A percentile compares a stretch with the other conserved stretches of the same genome.
phyloP scores from a whole-genome alignment of 2,888 invertebrate genomes.

The Venusia cambrica region DNA sequence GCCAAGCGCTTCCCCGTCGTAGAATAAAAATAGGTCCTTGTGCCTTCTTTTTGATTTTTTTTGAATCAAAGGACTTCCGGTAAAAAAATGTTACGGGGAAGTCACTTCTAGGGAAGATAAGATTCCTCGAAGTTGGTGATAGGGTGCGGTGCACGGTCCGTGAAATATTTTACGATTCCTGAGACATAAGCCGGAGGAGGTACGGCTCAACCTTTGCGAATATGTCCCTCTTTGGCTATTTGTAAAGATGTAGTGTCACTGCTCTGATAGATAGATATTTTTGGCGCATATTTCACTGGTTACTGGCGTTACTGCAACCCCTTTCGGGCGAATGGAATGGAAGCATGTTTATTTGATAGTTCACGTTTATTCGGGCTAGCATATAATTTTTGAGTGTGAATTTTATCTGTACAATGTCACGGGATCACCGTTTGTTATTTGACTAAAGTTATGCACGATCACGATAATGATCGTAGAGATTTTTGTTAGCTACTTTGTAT shows the following conservation, averaged over 20 bases:
- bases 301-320: constrained; percentile 22
- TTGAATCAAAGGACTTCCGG: no score
- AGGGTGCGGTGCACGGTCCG: constrained; percentile 49
- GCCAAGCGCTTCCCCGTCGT: no score
- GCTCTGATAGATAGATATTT: constrained; percentile 29
- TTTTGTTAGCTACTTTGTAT: no score
- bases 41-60: no score
- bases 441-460: no score
- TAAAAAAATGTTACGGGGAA: constrained; percentile 6
- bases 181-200: constrained; percentile 63
- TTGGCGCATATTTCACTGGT: constrained; percentile 25
- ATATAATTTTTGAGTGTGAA: no score
- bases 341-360: constrained; percentile 7
- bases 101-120: constrained; percentile 43
- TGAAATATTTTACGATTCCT: constrained; percentile 76
- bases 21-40: no score
- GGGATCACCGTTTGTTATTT: no score
- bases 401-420: no score
- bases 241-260: constrained; percentile 49
- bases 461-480: no score
- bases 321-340: constrained; percentile 5
- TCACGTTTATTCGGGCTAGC: constrained; percentile 2
- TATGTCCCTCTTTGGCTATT: constrained; percentile 66
- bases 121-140: constrained; percentile 33
- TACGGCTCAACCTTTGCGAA: constrained; percentile 56